Percentiles rank a stretch among this genome's conserved stretches.
Evolutionary conservation across 2,797 vertebrate genomes (phyloP).

Genomic region (Bradypus variegatus): DNA sequence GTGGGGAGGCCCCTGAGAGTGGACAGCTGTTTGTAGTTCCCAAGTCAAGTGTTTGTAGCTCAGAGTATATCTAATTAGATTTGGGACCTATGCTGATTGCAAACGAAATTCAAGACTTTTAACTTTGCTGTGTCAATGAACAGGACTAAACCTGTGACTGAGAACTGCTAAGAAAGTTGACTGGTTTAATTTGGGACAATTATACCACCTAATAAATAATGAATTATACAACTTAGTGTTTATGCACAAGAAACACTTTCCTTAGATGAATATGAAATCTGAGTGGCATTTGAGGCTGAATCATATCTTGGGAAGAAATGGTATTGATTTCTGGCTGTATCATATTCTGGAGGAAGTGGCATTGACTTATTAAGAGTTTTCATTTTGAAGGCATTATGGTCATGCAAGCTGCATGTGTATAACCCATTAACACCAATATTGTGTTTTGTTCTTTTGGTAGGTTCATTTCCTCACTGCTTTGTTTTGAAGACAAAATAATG

Average conservation of each 20-base stretch:
- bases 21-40: neutral
- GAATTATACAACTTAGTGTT: neutral
- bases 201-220: neutral
- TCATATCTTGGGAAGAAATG: neutral
- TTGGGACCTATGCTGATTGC: neutral
- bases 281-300: neutral
- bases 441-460: slow-evolving; percentile 36
- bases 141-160: neutral
- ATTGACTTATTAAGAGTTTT: neutral
- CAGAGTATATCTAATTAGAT: neutral
- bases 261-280: neutral
- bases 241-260: neutral
- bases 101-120: neutral
- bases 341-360: neutral
- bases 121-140: neutral
- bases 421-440: neutral
- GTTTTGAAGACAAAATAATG: slow-evolving; percentile 70
- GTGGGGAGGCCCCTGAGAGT: neutral
- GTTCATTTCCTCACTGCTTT: neutral
- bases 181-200: slow-evolving; percentile 10
- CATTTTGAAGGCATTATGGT: accelerated
- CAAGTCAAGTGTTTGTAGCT: neutral
- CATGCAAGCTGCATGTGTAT: accelerated
- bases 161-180: neutral
- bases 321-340: neutral